Conservation (phyloP, 2,888 invertebrate genomes). For the Autographa pulchrina region DNA sequence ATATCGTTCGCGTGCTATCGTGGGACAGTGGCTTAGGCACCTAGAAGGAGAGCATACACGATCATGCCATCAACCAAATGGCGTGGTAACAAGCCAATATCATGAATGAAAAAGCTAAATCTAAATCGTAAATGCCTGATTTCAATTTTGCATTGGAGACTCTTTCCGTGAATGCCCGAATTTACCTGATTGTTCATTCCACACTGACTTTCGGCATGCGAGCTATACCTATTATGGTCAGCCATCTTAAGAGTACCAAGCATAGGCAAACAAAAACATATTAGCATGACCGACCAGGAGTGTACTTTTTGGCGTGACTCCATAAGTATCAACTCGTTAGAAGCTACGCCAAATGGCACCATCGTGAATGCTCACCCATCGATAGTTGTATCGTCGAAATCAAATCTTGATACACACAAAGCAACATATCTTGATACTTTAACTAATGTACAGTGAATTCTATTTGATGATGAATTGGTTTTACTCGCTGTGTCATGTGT, state of each 20-base stretch:
- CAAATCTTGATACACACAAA: neutral
- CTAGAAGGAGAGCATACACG: slow-evolving; percentile 49
- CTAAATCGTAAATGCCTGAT: too few relatives aligned
- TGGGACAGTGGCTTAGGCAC: slow-evolving; percentile 39
- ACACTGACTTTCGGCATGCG: too few relatives aligned
- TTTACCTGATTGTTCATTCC: too few relatives aligned
- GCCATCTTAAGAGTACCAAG: too few relatives aligned
- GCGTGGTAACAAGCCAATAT: neutral
- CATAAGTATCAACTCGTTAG: too few relatives aligned
- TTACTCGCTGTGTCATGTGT: slow-evolving; percentile 17
- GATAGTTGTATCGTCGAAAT: neutral
- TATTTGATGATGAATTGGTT: slow-evolving; percentile 10
- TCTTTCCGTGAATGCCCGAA: too few relatives aligned
- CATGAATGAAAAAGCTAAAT: neutral
- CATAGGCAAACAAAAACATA: too few relatives aligned
- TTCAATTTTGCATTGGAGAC: too few relatives aligned
- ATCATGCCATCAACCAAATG: neutral
- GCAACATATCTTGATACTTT: slow-evolving; percentile 15
- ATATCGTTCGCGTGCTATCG: slow-evolving; percentile 43
- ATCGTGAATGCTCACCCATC: neutral
- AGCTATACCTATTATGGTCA: too few relatives aligned
- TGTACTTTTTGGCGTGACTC: too few relatives aligned
- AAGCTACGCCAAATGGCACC: neutral
- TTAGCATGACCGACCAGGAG: too few relatives aligned
- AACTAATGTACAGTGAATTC: slow-evolving; percentile 21